These are phyloP conservation scores for Chrysina gloriosa DNA, from an alignment of 2,888 invertebrate genomes.

Conservation along the genomic window DNA sequence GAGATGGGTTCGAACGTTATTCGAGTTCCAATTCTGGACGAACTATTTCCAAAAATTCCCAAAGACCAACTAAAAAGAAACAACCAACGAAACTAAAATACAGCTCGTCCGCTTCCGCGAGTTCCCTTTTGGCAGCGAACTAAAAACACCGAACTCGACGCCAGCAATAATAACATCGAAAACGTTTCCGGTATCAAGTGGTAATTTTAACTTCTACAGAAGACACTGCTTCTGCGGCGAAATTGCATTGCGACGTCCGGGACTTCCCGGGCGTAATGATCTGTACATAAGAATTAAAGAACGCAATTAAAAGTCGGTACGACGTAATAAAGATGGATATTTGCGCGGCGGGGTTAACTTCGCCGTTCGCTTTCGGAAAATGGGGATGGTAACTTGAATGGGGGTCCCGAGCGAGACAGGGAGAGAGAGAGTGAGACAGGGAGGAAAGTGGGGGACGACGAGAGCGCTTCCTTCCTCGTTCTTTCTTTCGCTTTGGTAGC, in stretches of 20 bases:
- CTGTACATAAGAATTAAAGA: constrained; percentile 57
- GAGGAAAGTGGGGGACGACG: neutral
- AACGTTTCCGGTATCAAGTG: neutral
- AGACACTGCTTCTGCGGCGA: constrained; percentile 26
- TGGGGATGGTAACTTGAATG: constrained; percentile 2
- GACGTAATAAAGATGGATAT: constrained; percentile 61
- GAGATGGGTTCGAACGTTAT: no score
- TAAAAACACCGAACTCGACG: no score
- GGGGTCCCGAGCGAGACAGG: neutral
- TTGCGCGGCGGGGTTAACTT: constrained; percentile 42
- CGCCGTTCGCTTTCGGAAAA: neutral
- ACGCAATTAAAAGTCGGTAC: constrained; percentile 59
- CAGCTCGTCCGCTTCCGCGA: no score
- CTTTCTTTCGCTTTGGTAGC: constrained; percentile 49
- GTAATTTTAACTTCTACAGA: constrained; percentile 39
- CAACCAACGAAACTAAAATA: no score
- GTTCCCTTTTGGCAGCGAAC: no score
- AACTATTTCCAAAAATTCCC: no score
- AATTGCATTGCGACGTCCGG: constrained; percentile 39
- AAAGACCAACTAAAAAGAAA: no score
- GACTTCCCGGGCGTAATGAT: constrained; percentile 54
- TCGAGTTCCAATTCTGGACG: no score
- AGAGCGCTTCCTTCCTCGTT: constrained; percentile 48
- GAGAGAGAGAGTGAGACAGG: neutral
- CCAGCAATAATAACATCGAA: no score